Evolutionary conservation across 1,140 invertebrate species (phyloP), one percentile per base, ranked within the genome.

Genomic region (Drosophila nannoptera): DNA sequence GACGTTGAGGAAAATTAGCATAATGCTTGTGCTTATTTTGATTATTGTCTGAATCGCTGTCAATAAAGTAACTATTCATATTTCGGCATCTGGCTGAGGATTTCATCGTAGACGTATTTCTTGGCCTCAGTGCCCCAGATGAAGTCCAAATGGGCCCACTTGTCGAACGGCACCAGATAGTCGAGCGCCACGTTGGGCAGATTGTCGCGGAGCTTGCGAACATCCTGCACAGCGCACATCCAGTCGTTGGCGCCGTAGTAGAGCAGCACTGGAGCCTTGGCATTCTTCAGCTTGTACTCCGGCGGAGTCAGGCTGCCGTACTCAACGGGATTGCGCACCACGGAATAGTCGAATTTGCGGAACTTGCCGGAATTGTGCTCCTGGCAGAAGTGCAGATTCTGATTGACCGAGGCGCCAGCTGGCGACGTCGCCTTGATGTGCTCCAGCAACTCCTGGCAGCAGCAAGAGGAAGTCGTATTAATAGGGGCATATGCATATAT

Each of bases 61-160:
- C 42, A 31, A 64, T 7, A 42, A 29, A 63, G 14, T 52, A 49
- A 33, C 38, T 75, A 87, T 64, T 77, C 73, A 50, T 87, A 82
- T 7, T 33, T 40, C 14, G 6, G 0, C 81, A 88, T 88, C 61
- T 88, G 78, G 50, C 63, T 67, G n/a, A 88, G 42, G 7, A 88
- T 54, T 43, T 92, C 89, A 83, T 86, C 81, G 74, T 94, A 94
- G 0, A 94, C 87, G 6, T 93, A 88, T 60, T 88, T 89, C 69
- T 92, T 91, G 2, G 92, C 91, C 61, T 92, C 91, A 16, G 90
- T 92, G 0, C 92, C 93, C 90, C 92, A 94, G 69, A 93, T 91
- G 90, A 94, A 95, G 87, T 95, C 94, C 74, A 94, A 90, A 82
- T 95, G 93, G 75, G 93, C 94, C 90, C 94, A 95, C 42, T 92